These are phyloP conservation scores for Ennomos fuscantarius DNA, from an alignment of 2,888 invertebrate species.

Conservation along the genomic window DNA sequence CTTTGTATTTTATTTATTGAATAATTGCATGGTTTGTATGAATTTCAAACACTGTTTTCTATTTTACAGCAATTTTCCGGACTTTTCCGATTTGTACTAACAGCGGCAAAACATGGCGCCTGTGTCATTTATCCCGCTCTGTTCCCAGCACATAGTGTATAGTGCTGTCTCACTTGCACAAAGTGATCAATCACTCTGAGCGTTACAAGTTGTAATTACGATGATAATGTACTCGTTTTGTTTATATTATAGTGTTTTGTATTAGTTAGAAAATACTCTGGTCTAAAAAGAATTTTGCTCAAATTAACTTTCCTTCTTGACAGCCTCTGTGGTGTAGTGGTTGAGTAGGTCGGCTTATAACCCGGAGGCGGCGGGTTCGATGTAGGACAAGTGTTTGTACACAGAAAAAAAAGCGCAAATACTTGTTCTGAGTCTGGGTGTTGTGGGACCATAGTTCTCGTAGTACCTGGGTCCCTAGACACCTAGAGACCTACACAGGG, in stretches of 20 bases:
- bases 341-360: no score
- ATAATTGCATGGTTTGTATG: background rate
- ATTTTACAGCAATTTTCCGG: background rate
- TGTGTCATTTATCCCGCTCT: background rate
- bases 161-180: slow-evolving; percentile 4
- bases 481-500: no score
- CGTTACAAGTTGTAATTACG: slow-evolving; percentile 19
- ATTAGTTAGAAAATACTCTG: background rate
- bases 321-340: no score
- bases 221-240: slow-evolving; percentile 10
- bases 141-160: background rate
- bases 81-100: slow-evolving; percentile 8
- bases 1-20: no score
- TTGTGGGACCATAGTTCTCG: no score
- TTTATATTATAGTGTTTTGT: background rate
- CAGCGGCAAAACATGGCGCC: slow-evolving; percentile 4
- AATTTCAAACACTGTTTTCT: background rate
- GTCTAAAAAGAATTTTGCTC: no score
- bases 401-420: no score
- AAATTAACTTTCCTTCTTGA: no score
- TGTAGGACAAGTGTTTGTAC: no score
- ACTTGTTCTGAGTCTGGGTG: no score
- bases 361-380: no score
- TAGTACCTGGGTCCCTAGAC: no score
- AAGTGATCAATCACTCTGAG: slow-evolving; percentile 21